A percentile compares a stretch with the other conserved stretches of the same genome.
Evolutionary conservation across 2,888 invertebrate genomes (phyloP).

Genomic region (Drosophila austrosaltans): DNA sequence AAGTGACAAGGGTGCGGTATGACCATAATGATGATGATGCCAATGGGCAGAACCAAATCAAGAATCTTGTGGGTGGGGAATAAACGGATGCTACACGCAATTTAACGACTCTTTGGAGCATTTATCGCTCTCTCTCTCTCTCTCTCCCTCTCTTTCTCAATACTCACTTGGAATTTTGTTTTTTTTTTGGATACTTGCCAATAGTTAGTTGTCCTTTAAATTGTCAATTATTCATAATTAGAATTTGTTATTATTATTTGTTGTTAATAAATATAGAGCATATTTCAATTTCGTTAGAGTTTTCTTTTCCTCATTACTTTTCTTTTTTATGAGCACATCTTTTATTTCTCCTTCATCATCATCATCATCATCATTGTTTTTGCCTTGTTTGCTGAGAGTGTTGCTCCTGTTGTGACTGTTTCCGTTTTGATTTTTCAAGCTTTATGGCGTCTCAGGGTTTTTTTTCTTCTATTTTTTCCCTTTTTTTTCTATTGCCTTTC

Average conservation of each 20-base stretch:
- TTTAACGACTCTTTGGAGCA: constrained; percentile 61
- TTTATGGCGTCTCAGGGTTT: constrained; percentile 22
- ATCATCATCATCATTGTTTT: constrained; percentile 5
- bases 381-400: constrained; percentile 14
- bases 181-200: constrained; percentile 1
- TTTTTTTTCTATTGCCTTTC: not conserved
- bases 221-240: not conserved
- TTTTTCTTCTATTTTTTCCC: not conserved
- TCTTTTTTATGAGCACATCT: constrained; percentile 30
- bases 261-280: not conserved
- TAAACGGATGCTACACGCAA: constrained; percentile 49
- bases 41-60: not conserved
- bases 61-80: not conserved
- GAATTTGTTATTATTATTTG: not conserved
- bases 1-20: not conserved
- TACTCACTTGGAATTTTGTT: not conserved
- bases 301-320: constrained; percentile 13
- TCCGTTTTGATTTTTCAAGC: constrained; percentile 53
- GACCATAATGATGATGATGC: not conserved
- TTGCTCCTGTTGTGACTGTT: constrained; percentile 41
- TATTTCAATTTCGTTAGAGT: constrained; percentile 14
- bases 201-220: not conserved
- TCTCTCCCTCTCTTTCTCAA: not conserved
- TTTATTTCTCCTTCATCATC: constrained; percentile 22
- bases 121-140: constrained; percentile 10